A percentile compares a stretch with the other conserved stretches of the same genome.
These are phyloP conservation scores for Trachemys scripta DNA, from an alignment of 2,113 vertebrate species.

Conservation along the genomic window DNA sequence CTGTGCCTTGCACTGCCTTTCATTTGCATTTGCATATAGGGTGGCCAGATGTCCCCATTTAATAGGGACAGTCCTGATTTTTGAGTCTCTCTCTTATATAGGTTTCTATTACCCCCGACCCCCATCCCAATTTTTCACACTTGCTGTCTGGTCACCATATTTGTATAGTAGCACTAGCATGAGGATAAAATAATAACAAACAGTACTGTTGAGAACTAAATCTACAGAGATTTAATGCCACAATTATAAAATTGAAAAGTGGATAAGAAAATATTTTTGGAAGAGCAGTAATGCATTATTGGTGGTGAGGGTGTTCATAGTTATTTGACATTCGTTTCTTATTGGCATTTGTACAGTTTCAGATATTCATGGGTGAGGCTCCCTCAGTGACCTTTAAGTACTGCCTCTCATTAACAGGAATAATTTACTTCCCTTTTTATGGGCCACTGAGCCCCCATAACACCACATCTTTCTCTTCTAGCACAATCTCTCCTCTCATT, in stretches of 20 bases:
- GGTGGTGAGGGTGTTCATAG: not conserved
- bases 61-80: no score
- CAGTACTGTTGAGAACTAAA: not conserved
- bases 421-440: not conserved
- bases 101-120: no score
- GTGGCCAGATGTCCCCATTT: no score
- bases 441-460: not conserved
- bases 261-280: slow-evolving; percentile 14
- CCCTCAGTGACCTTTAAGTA: not conserved
- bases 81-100: no score
- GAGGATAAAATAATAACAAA: not conserved
- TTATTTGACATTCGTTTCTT: not conserved
- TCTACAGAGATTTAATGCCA: not conserved
- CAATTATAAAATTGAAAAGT: not conserved
- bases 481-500: not conserved
- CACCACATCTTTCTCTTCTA: not conserved
- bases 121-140: no score
- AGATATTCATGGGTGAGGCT: not conserved
- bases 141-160: not conserved
- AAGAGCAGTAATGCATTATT: not conserved
- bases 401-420: not conserved
- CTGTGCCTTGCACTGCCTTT: not conserved
- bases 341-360: not conserved
- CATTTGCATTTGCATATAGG: not conserved
- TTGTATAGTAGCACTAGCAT: not conserved